These are phyloP conservation scores for Stenodema calcarata DNA, from an alignment of 2,888 invertebrate genomes.

Conservation along the genomic window DNA sequence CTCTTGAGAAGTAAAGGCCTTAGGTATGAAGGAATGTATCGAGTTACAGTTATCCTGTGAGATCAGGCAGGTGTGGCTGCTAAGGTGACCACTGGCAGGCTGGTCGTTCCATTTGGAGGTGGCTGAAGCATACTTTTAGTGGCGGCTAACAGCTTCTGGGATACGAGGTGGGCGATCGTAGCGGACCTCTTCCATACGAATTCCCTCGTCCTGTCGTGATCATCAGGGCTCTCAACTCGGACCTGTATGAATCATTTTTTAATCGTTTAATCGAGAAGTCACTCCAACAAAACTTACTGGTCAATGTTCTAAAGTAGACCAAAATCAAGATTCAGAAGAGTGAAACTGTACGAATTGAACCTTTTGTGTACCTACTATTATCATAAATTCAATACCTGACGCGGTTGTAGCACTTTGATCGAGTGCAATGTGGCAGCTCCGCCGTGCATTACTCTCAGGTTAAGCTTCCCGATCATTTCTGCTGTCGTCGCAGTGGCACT, in stretches of 20 bases:
- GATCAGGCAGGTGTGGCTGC: conserved; percentile 26
- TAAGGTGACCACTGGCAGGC: neutral
- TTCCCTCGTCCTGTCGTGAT: conserved; percentile 83
- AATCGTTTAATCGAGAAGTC: neutral
- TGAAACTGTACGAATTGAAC: too few species aligned
- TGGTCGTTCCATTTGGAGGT: conserved; percentile 60
- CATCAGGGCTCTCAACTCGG: conserved; percentile 76
- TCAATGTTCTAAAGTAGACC: neutral
- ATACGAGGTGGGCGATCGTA: conserved; percentile 83
- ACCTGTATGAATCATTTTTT: conserved; percentile 65
- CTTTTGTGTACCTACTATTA: too few species aligned
- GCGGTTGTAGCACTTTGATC: conserved; percentile 84
- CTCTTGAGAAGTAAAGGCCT: neutral
- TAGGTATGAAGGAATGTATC: neutral
- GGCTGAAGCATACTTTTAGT: conserved; percentile 69
- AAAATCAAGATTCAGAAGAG: neutral
- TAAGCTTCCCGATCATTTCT: conserved; percentile 83
- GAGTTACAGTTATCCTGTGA: neutral
- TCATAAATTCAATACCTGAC: too few species aligned
- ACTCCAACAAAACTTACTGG: neutral
- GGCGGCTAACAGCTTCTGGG: conserved; percentile 75
- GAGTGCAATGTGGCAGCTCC: conserved; percentile 83
- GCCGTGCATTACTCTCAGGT: conserved; percentile 77
- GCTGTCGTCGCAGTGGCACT: conserved; percentile 88
- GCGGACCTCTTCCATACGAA: conserved; percentile 84